Evolutionary conservation across 2,113 vertebrate genomes (phyloP).

Genomic region (Paracanthobrama guichenoti): DNA sequence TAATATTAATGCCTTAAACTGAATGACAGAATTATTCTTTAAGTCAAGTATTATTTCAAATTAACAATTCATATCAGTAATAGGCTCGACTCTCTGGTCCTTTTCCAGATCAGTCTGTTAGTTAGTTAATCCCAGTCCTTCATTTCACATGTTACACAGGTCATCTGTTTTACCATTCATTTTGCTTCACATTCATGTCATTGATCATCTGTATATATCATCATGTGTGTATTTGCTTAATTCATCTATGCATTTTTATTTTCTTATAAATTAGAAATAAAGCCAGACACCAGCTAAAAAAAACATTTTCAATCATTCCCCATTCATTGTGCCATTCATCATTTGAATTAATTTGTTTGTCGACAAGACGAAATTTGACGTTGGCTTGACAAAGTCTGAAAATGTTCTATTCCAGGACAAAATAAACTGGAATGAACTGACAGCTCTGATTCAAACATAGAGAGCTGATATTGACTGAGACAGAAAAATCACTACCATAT

Average conservation of each 20-base stretch:
- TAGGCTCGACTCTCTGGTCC: neutral
- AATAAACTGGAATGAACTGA: no score
- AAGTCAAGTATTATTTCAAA: neutral
- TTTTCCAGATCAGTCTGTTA: slow-evolving; percentile 25
- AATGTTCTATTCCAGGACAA: no score
- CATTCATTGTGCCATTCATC: no score
- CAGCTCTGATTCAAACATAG: no score
- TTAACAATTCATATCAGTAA: slow-evolving; percentile 2
- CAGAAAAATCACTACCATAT: no score
- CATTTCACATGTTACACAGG: neutral
- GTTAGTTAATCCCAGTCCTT: slow-evolving; percentile 11
- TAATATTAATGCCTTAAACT: slow-evolving; percentile 39
- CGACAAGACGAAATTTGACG: neutral
- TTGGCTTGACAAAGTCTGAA: neutral
- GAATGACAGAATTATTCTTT: neutral
- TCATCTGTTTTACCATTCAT: neutral
- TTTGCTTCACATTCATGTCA: slow-evolving; percentile 15
- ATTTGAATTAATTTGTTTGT: neutral
- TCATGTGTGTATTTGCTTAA: neutral
- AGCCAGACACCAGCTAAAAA: slow-evolving; percentile 13
- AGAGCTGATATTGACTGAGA: no score
- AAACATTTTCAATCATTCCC: neutral
- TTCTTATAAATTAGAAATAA: neutral
- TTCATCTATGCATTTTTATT: slow-evolving; percentile 3
- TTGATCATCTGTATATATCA: neutral